phyloP scores from a whole-genome alignment of 2,113 vertebrate species.

The Toxotes chatareus region DNA sequence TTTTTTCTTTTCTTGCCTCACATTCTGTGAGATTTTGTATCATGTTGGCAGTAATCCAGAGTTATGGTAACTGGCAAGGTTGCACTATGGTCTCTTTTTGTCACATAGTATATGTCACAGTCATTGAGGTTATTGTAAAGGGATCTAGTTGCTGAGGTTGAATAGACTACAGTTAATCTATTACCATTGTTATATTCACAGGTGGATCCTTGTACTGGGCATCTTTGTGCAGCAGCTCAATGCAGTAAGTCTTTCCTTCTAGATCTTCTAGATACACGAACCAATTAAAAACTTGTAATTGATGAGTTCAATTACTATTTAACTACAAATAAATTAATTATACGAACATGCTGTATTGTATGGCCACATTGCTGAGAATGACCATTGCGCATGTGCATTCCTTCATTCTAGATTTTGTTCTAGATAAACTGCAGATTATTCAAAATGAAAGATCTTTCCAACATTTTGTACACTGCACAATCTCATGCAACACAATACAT shows the following conservation, averaged over 20 bases:
- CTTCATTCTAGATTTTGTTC: not conserved
- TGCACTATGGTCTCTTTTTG: not conserved
- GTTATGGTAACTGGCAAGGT: not conserved
- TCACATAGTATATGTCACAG: not conserved
- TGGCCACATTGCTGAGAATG: not conserved
- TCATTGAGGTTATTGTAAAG: not conserved
- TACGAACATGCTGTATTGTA: not conserved
- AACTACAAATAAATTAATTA: too few species aligned
- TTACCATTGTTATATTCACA: slow-evolving; percentile 36
- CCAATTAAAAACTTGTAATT: not conserved
- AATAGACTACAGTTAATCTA: not conserved
- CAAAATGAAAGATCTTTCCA: not conserved
- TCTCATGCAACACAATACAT: not conserved
- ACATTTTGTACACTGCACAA: not conserved
- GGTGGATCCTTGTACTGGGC: slow-evolving; percentile 59
- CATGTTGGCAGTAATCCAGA: not conserved
- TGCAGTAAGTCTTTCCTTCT: slow-evolving; percentile 61
- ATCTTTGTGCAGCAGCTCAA: slow-evolving; percentile 55
- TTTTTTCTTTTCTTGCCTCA: not conserved
- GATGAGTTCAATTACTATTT: not conserved
- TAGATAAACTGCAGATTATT: not conserved
- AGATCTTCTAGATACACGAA: not conserved
- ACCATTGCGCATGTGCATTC: not conserved
- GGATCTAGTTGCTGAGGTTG: not conserved
- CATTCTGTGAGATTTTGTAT: not conserved